Base-by-base conservation (phyloP, 2,113 vertebrate species). In the Pterocles gutturalis region DNA sequence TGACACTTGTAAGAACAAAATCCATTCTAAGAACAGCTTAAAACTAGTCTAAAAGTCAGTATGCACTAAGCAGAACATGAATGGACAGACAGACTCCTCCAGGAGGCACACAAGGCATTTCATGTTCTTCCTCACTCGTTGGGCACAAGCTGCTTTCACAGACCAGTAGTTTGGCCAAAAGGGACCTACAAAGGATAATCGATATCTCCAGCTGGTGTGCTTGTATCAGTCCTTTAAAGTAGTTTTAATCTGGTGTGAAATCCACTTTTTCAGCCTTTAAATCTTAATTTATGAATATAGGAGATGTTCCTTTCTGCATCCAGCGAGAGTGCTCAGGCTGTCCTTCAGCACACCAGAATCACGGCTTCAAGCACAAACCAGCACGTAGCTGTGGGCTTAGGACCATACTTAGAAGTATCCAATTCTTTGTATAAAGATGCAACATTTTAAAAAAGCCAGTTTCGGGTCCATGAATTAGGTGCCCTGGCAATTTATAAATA, bases 401-500 rank as follows among this genome's bases (percentile, higher is more conserved):
- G 49, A 65, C 75, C 17, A 3, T 3, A 5, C 69, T 71, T 5
- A 46, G 2, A 81, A 92, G 9, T 41, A 64, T 25, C 61, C 83
- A 62, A 14, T 55, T 83, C 57, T 77, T 43, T 54, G 4, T 8
- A 58, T 8, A 86, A 79, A 86, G 66, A 83, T 46, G 53, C 38
- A 81, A 7, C 2, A 4, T 38, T 65, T 81, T 12, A 6, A 83
- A 84, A 93, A 76, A 82, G 58, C 85, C 85, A 79, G 19, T 83
- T 83, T 83, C 48, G 17, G 55, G 69, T 75, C 80, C 73, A 17
- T 51, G 43, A 76, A 48, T 89, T 11, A 54, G 49, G 43, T 89
- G 72, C 54, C 89, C 13, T 77, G 62, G 73, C 73, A 80, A 65
- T 84, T 84, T 55, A 84, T 24, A 96, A 97, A 97, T 97, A 96